phyloP scores from a whole-genome alignment of 2,888 invertebrate genomes.

The Hartigia nigra region DNA sequence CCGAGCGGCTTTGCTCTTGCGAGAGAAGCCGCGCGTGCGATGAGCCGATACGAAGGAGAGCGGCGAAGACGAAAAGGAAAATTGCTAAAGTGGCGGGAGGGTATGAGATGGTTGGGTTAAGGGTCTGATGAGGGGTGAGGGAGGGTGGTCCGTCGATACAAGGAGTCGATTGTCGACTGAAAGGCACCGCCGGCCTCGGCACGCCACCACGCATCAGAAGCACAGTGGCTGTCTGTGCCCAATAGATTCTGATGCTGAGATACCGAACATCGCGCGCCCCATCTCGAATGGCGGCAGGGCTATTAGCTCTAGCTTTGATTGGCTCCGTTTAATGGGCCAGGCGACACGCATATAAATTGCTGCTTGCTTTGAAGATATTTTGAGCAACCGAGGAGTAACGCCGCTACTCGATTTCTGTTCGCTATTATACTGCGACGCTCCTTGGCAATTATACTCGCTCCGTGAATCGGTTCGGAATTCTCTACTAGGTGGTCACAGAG shows the following conservation, averaged over 20 bases:
- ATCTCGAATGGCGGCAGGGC: constrained; percentile 51
- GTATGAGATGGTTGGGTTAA: not conserved
- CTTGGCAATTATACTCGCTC: not conserved
- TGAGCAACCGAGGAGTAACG: constrained; percentile 30
- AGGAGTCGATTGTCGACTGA: constrained; percentile 63
- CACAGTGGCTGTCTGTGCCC: constrained; percentile 60
- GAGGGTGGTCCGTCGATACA: constrained; percentile 59
- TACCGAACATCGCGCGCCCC: constrained; percentile 54
- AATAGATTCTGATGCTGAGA: constrained; percentile 62
- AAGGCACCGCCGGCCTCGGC: constrained; percentile 47
- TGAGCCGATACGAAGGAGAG: constrained; percentile 55
- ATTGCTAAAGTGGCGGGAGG: constrained; percentile 35
- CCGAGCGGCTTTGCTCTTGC: constrained; percentile 30
- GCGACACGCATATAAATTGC: constrained; percentile 64
- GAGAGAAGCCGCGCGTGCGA: constrained; percentile 47
- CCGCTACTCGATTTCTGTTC: constrained; percentile 7
- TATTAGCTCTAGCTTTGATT: constrained; percentile 64
- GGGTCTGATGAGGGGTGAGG: constrained; percentile 33
- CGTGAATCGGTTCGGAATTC: not conserved
- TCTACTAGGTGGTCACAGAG: not conserved
- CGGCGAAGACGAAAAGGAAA: constrained; percentile 59
- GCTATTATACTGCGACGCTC: not conserved
- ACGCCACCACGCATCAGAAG: constrained; percentile 34
- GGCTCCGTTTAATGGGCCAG: constrained; percentile 62
- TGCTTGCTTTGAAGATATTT: constrained; percentile 62